Evolutionary conservation across 2,888 invertebrate species (phyloP).

Genomic region (Teinopalpus imperialis): DNA sequence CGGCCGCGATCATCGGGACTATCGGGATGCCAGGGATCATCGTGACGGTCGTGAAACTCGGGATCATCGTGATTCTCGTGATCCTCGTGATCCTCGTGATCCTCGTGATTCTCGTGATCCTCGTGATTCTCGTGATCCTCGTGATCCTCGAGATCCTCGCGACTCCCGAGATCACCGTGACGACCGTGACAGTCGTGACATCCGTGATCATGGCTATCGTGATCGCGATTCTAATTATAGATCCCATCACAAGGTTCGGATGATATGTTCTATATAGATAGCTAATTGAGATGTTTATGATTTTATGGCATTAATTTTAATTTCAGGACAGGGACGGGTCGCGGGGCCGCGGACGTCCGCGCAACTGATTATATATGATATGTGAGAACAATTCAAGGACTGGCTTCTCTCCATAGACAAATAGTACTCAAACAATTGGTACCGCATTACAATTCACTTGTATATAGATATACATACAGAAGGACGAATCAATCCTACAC

Average conservation of each 20-base stretch:
- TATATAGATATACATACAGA: conserved; percentile 53
- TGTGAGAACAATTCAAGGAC: conserved; percentile 66
- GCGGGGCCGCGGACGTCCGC: conserved; percentile 72
- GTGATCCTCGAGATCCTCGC: conserved; percentile 51
- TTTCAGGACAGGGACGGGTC: conserved; percentile 75
- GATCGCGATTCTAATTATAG: conserved; percentile 64
- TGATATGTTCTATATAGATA: background rate
- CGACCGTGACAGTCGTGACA: conserved; percentile 43
- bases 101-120: conserved; percentile 42
- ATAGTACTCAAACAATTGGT: conserved; percentile 76
- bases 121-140: conserved; percentile 28
- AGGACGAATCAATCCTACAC: conserved; percentile 48
- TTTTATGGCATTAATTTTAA: conserved; percentile 24
- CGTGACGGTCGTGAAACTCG: conserved; percentile 40
- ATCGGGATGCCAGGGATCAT: conserved; percentile 30
- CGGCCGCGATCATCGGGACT: conserved; percentile 33
- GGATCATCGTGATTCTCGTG: conserved; percentile 46
- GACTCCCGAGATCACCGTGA: conserved; percentile 49
- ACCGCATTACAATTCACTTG: conserved; percentile 59
- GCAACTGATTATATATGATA: conserved; percentile 62
- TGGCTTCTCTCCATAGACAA: conserved; percentile 81
- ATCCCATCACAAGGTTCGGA: conserved; percentile 69
- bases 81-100: conserved; percentile 55
- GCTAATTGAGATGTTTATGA: background rate
- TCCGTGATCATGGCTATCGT: conserved; percentile 34